Percentiles rank a stretch among this genome's conserved stretches.
phyloP scores from a whole-genome alignment of 2,797 vertebrate species.

The Sus cebifrons region DNA sequence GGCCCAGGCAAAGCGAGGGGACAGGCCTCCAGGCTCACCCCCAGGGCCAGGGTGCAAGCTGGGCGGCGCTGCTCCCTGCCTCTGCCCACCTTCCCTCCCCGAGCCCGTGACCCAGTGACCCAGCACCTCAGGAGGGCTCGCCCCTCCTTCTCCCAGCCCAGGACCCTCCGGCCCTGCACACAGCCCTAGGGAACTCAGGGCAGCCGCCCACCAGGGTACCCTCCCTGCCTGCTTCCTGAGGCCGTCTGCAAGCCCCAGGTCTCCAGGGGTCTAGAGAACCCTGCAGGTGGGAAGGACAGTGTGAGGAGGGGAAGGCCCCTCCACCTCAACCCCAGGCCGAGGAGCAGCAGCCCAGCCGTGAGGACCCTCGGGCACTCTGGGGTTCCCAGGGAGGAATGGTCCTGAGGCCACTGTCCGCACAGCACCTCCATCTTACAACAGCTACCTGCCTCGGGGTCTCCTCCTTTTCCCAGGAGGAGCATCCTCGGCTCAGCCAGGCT shows the following conservation, averaged over 20 bases:
- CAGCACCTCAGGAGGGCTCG: too few relatives aligned
- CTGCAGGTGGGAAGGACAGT: not conserved
- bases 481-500: not conserved
- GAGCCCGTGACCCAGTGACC: not conserved
- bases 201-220: fast-evolving
- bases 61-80: not conserved
- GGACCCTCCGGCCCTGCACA: not conserved
- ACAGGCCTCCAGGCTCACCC: not conserved
- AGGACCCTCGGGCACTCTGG: not conserved
- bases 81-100: not conserved
- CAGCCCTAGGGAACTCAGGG: not conserved
- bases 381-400: too few relatives aligned
- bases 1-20: not conserved
- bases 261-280: not conserved
- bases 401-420: not conserved
- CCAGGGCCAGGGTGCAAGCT: not conserved
- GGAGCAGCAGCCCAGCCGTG: too few relatives aligned
- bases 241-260: not conserved
- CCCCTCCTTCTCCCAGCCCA: not conserved
- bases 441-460: not conserved
- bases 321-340: too few relatives aligned
- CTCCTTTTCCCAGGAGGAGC: not conserved
- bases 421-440: not conserved
- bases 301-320: not conserved
- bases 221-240: not conserved